Evolutionary conservation across 2,113 vertebrate genomes (phyloP).

Genomic region (Progne subis): DNA sequence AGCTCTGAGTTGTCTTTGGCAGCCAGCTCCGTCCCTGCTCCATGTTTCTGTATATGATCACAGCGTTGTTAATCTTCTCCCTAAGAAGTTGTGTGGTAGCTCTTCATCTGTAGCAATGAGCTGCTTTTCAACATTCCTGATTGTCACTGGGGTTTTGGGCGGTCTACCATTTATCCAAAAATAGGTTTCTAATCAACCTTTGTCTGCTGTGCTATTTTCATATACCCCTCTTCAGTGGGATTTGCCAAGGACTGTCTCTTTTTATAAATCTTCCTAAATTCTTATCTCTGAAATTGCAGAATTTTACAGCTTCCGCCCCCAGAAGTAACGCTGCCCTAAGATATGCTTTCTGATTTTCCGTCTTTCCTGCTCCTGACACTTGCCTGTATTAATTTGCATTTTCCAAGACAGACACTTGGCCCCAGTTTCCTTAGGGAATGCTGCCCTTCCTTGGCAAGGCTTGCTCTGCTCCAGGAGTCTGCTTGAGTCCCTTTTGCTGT

Average conservation of each 20-base stretch:
- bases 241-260: background rate
- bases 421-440: background rate
- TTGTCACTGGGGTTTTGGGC: background rate
- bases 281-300: background rate
- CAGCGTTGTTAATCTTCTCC: background rate
- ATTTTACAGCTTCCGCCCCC: background rate
- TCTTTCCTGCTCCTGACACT: background rate
- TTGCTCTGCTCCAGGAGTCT: background rate
- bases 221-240: background rate
- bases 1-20: background rate
- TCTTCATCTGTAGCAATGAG: background rate
- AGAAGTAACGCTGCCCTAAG: background rate
- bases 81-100: background rate
- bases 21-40: background rate
- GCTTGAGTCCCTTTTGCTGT: background rate
- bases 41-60: background rate
- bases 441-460: background rate
- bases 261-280: background rate
- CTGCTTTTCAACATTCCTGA: background rate
- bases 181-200: accelerated
- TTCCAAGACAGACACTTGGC: background rate
- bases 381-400: background rate
- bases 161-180: background rate
- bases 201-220: background rate
- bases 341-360: background rate